Evolutionary conservation across 2,888 invertebrate genomes (phyloP).

Genomic region (Acanthococcus lagerstroemiae): DNA sequence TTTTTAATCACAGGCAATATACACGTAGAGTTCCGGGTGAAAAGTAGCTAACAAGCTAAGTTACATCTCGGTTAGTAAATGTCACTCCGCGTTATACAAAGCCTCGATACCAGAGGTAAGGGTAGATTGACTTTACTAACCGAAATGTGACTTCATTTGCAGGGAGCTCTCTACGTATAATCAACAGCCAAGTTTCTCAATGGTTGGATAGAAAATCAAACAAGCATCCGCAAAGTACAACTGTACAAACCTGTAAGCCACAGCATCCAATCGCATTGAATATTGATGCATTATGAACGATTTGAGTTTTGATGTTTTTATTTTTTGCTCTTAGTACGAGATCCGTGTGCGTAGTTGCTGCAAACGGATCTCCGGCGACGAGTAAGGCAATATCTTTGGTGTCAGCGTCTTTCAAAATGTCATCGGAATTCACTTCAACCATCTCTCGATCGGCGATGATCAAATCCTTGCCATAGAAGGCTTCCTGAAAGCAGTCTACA

Average conservation of each 20-base stretch:
- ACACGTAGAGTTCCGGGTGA: no score
- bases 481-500: constrained; percentile 54
- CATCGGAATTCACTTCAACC: constrained; percentile 82
- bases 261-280: constrained; percentile 95
- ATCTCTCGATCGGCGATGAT: constrained; percentile 86
- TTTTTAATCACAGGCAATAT: no score
- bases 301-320: constrained; percentile 59
- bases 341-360: constrained; percentile 97
- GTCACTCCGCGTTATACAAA: no score
- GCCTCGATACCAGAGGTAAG: no score
- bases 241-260: constrained; percentile 57
- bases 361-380: constrained; percentile 97
- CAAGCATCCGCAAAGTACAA: no score
- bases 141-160: no score
- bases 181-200: no score
- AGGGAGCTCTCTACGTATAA: no score
- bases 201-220: no score
- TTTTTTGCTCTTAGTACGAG: constrained; percentile 80
- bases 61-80: no score
- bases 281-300: constrained; percentile 96
- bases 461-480: constrained; percentile 73
- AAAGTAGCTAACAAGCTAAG: no score
- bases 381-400: constrained; percentile 71
- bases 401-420: constrained; percentile 65
- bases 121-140: no score